Evolutionary conservation across 2,797 vertebrate genomes (phyloP).

Genomic region (Tapera naevia): DNA sequence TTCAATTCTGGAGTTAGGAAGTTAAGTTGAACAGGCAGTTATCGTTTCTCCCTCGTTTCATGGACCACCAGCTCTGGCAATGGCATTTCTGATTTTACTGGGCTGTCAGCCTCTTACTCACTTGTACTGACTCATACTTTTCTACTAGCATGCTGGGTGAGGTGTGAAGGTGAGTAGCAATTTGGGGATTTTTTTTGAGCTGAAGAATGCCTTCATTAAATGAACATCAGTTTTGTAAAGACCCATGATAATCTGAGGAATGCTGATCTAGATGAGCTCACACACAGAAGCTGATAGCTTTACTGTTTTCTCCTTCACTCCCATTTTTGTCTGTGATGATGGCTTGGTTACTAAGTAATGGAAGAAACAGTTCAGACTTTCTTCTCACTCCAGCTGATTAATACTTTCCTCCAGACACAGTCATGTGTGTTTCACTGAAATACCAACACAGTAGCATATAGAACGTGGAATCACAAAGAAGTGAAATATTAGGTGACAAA

Average conservation of each 20-base stretch:
- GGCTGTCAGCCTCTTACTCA: neutral
- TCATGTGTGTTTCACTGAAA: rapidly evolving
- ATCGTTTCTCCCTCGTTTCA: neutral
- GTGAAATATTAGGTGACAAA: constrained; percentile 21
- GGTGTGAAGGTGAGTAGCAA: neutral
- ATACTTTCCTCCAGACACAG: neutral
- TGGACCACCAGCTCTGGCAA: neutral
- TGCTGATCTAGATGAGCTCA: neutral
- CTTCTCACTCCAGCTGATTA: neutral
- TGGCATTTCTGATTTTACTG: neutral
- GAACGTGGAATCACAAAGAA: neutral
- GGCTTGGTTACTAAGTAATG: neutral
- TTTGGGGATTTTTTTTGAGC: neutral
- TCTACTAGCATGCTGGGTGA: neutral
- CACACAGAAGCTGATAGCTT: neutral
- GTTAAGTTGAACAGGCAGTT: neutral
- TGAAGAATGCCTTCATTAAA: neutral
- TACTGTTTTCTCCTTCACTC: neutral
- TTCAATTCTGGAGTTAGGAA: neutral
- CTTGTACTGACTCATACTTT: neutral
- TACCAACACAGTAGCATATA: neutral
- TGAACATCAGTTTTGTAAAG: neutral
- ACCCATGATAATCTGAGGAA: neutral
- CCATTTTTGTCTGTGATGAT: neutral
- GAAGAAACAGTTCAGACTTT: neutral